Evolutionary conservation across 2,797 vertebrate genomes (phyloP).

Genomic region (Danio kyathit): DNA sequence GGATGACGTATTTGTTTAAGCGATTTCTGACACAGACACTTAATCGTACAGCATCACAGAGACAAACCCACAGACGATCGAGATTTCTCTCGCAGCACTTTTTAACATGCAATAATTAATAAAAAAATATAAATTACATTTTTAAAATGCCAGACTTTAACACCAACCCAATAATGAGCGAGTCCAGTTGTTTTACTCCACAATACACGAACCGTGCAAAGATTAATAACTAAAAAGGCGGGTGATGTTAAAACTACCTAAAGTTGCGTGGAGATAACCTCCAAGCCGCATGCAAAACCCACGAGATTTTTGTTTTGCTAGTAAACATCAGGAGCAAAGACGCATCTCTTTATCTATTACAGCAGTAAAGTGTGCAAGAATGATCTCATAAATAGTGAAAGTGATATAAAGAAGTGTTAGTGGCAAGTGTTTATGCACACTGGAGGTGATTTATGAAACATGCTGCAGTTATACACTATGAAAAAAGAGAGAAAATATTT

Average conservation of each 20-base stretch:
- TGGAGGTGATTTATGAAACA: conserved; percentile 9
- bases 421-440: conserved; percentile 20
- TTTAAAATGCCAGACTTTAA: not conserved
- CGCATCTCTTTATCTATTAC: conserved; percentile 10
- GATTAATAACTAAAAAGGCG: not conserved
- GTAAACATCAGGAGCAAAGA: conserved; percentile 33
- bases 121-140: not conserved
- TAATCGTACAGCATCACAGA: conserved; percentile 11
- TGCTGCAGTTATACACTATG: conserved; percentile 5
- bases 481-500: not conserved
- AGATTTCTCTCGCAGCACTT: not conserved
- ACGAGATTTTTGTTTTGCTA: conserved; percentile 5
- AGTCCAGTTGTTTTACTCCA: not conserved
- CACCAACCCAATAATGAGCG: too few species aligned
- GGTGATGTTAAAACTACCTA: conserved; percentile 13
- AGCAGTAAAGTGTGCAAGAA: not conserved
- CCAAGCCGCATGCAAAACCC: conserved; percentile 2
- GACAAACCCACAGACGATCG: not conserved
- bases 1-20: conserved; percentile 45
- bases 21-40: conserved; percentile 16
- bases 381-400: conserved; percentile 8
- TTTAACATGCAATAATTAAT: not conserved
- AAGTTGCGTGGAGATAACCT: conserved; percentile 27
- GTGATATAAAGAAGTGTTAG: conserved; percentile 20
- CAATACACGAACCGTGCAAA: not conserved